Evolutionary conservation across 2,888 invertebrate species (phyloP).

Genomic region (Stenotaenia linearis): DNA sequence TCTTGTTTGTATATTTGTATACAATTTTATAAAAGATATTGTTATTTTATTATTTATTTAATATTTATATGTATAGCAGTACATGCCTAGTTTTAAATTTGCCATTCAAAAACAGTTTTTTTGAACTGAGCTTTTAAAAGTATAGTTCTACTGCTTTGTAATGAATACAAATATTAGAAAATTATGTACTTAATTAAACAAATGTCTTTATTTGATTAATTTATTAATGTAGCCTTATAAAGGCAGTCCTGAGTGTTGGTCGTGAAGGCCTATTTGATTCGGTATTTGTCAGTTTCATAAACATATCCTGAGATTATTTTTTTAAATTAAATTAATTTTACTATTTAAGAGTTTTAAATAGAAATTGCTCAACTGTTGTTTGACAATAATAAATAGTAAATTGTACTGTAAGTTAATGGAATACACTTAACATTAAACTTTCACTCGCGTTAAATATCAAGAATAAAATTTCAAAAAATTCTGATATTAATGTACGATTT

Average conservation of each 20-base stretch:
- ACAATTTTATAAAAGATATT: neutral
- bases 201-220: neutral
- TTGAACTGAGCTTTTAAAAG: neutral
- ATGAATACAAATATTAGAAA: neutral
- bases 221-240: neutral
- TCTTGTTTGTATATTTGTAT: neutral
- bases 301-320: neutral
- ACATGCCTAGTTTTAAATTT: neutral
- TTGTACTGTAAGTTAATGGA: neutral
- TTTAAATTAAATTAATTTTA: neutral
- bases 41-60: neutral
- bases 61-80: neutral
- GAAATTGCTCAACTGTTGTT: neutral
- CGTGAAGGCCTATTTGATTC: too few species aligned
- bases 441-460: too few species aligned
- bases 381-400: neutral
- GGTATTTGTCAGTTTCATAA: too few species aligned
- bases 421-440: too few species aligned
- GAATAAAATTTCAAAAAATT: too few species aligned
- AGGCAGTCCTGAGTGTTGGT: neutral
- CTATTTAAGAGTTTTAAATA: neutral
- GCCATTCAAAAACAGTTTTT: neutral
- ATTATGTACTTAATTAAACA: neutral
- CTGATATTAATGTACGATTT: too few species aligned
- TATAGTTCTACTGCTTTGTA: conserved; percentile 4